phyloP scores from a whole-genome alignment of 2,888 invertebrate species.

The Cristatella mucedo region DNA sequence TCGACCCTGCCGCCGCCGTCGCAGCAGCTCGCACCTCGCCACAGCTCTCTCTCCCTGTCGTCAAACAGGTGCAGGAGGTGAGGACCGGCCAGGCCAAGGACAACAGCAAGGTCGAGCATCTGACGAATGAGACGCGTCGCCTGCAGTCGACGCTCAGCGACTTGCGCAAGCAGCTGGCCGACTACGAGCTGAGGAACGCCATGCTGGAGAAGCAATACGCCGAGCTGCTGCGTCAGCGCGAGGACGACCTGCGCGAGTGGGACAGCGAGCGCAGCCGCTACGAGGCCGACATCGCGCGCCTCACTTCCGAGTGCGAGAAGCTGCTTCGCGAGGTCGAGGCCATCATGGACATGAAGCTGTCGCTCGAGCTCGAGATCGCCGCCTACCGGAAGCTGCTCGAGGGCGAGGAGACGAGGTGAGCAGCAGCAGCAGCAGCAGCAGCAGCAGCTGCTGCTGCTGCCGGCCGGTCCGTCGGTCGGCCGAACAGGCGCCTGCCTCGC shows the following conservation, averaged over 20 bases:
- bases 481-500: too few relatives aligned
- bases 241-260: constrained; percentile 16
- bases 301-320: constrained; percentile 30
- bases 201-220: constrained; percentile 33
- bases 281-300: constrained; percentile 21
- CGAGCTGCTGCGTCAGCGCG: constrained; percentile 31
- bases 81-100: constrained; percentile 23
- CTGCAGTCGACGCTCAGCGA: constrained; percentile 27
- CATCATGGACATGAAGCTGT: constrained; percentile 34
- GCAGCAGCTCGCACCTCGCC: not conserved
- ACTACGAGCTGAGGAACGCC: constrained; percentile 30
- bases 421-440: too few relatives aligned
- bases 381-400: constrained; percentile 37
- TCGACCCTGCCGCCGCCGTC: not conserved
- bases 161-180: constrained; percentile 27
- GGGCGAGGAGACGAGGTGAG: constrained; percentile 33
- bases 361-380: constrained; percentile 34
- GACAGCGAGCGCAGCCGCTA: constrained; percentile 24
- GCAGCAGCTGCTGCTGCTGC: not conserved
- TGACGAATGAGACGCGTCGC: constrained; percentile 28
- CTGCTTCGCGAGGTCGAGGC: constrained; percentile 30
- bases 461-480: too few relatives aligned
- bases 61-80: constrained; percentile 27
- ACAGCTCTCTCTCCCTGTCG: not conserved
- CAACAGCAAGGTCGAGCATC: constrained; percentile 22